Evolutionary conservation across 2,113 vertebrate species (phyloP), one percentile per base, ranked within the genome.

Genomic region (Thymallus thymallus): DNA sequence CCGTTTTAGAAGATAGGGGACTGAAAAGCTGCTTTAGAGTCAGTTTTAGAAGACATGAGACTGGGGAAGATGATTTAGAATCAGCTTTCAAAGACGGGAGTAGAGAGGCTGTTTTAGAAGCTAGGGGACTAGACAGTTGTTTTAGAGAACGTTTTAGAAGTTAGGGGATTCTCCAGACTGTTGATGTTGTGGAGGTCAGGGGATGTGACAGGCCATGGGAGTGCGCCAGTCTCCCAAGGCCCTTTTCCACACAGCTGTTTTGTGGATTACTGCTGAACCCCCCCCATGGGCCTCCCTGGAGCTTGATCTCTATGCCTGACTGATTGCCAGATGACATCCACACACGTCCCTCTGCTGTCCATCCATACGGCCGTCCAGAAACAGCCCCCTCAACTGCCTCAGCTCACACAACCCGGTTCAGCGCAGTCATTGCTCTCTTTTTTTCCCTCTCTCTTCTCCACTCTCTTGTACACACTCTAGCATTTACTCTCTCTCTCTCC

Each of bases 161-260:
- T 30, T 24, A 83, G 82, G 76, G 67, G 75, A 63, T 41, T 68
- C 69, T 60, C 13, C 79, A 73, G 68, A 75, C 79, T 76, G 84
- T 77, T 86, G 86, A 84, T 72, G 77, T 81, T 75, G 76, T 68
- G 48, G 80, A 76, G 87, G 84, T 85, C 83, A 74, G 74, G 88
- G 87, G 87, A 89, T 79, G 82, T 72, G 75, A 79, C 69, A 76
- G 82, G 85, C 88, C 82, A 83, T 85, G 81, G 89, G 82, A 86
- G 82, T 82, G 76, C 67, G 45, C 65, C 81, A 66, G 58, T 81
- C 85, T 88, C 85, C 85, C 76, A 75, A 82, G 84, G 84, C 82
- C 83, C 80, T 79, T 82, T 85, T 84, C 81, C 79, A 69, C 73
- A 81, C 91, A 94, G 92, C 92, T 93, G 93, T 88, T 93, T 94